phyloP scores from a whole-genome alignment of 2,797 vertebrate genomes.

The Sebastes goodei region DNA sequence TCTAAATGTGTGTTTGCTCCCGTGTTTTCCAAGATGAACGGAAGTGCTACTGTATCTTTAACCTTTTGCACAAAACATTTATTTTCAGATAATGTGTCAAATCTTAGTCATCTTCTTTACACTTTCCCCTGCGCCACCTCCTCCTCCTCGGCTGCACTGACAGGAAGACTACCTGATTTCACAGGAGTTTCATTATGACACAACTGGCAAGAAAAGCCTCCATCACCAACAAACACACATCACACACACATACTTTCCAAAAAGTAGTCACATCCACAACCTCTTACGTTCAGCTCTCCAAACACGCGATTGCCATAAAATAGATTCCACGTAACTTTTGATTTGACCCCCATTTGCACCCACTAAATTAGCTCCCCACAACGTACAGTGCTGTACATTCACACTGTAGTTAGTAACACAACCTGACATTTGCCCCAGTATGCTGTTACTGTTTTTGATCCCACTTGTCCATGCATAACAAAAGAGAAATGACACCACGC shows the following conservation, averaged over 20 bases:
- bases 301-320: conserved; percentile 25
- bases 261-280: conserved; percentile 26
- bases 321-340: neutral
- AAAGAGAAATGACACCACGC: conserved; percentile 45
- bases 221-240: conserved; percentile 23
- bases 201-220: conserved; percentile 48
- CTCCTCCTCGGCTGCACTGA: conserved; percentile 45
- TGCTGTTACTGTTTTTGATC: conserved; percentile 43
- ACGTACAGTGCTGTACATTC: neutral
- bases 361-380: neutral
- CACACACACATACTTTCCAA: conserved; percentile 24
- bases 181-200: conserved; percentile 73
- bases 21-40: neutral
- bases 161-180: conserved; percentile 70
- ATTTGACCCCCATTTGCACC: neutral
- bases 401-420: conserved; percentile 22
- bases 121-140: conserved; percentile 54
- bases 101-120: conserved; percentile 47
- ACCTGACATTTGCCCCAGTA: conserved; percentile 45
- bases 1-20: neutral
- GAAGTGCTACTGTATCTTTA: neutral
- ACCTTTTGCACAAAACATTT: neutral
- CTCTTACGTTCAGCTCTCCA: neutral
- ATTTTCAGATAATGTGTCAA: conserved; percentile 30
- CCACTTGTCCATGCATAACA: conserved; percentile 42